Percentiles rank a stretch among this genome's conserved stretches.
phyloP scores from a whole-genome alignment of 2,888 invertebrate genomes.

The Diachrysia chrysitis region DNA sequence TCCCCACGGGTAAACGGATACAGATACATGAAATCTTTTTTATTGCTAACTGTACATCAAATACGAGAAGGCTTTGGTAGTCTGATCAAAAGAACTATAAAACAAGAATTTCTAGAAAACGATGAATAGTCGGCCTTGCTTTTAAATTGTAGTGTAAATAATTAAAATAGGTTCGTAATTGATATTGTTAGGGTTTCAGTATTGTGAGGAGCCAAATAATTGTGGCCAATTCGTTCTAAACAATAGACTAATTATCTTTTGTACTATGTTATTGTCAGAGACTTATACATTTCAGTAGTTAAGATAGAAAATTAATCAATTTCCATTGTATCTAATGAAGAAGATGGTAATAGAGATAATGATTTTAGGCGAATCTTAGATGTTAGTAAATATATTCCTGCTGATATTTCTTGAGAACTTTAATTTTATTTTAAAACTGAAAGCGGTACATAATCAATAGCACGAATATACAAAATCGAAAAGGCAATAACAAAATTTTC shows the following conservation, averaged over 20 bases:
- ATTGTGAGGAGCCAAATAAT: background rate
- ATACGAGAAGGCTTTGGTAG: constrained; percentile 8
- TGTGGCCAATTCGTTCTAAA: background rate
- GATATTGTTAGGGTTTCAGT: constrained; percentile 12
- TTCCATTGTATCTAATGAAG: background rate
- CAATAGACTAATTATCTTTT: background rate
- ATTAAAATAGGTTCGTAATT: constrained; percentile 5
- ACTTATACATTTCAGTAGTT: background rate
- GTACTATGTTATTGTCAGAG: background rate
- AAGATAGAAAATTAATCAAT: background rate
- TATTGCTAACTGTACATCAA: background rate
- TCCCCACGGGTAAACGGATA: too few species aligned
- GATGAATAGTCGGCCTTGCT: background rate
- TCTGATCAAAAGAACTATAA: too few species aligned
- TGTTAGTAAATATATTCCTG: background rate
- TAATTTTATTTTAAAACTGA: background rate
- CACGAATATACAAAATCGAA: background rate
- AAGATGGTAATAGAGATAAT: background rate
- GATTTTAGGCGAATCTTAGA: background rate
- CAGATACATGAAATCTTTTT: too few species aligned
- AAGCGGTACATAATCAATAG: background rate
- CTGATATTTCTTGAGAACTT: background rate
- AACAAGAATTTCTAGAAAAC: constrained; percentile 9
- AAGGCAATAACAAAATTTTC: background rate
- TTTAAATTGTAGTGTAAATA: constrained; percentile 16